Evolutionary conservation across 2,888 invertebrate species (phyloP).

Genomic region (Tuberolachnus salignus): DNA sequence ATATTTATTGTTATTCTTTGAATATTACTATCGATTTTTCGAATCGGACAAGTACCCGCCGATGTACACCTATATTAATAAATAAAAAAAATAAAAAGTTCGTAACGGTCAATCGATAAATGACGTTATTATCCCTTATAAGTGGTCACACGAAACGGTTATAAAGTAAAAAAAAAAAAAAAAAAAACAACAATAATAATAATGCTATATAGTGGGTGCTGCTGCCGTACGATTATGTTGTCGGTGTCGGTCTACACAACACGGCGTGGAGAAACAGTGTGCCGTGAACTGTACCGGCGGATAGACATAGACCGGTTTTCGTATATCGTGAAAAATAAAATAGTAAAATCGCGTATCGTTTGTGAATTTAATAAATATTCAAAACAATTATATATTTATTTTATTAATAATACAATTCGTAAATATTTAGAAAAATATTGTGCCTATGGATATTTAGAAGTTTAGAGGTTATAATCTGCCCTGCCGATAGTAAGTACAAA

Average conservation of each 20-base stretch:
- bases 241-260: slow-evolving; percentile 29
- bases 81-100: neutral
- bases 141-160: slow-evolving; percentile 37
- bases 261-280: slow-evolving; percentile 44
- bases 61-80: too few relatives aligned
- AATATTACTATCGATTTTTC: too few relatives aligned
- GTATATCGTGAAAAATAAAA: slow-evolving; percentile 18
- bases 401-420: too few relatives aligned
- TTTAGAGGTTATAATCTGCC: too few relatives aligned
- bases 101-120: slow-evolving; percentile 24
- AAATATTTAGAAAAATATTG: too few relatives aligned
- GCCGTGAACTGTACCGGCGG: slow-evolving; percentile 54
- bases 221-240: slow-evolving; percentile 48
- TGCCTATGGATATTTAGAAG: too few relatives aligned
- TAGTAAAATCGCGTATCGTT: slow-evolving; percentile 35
- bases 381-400: too few relatives aligned
- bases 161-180: slow-evolving; percentile 22
- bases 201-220: slow-evolving; percentile 55
- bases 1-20: too few relatives aligned
- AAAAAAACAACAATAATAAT: slow-evolving; percentile 43
- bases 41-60: too few relatives aligned
- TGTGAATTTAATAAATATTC: slow-evolving; percentile 20
- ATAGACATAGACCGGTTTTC: slow-evolving; percentile 54
- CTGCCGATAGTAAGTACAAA: too few relatives aligned
- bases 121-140: slow-evolving; percentile 10